Evolutionary conservation across 2,113 vertebrate species (phyloP).

Genomic region (Platycercus adscitus): DNA sequence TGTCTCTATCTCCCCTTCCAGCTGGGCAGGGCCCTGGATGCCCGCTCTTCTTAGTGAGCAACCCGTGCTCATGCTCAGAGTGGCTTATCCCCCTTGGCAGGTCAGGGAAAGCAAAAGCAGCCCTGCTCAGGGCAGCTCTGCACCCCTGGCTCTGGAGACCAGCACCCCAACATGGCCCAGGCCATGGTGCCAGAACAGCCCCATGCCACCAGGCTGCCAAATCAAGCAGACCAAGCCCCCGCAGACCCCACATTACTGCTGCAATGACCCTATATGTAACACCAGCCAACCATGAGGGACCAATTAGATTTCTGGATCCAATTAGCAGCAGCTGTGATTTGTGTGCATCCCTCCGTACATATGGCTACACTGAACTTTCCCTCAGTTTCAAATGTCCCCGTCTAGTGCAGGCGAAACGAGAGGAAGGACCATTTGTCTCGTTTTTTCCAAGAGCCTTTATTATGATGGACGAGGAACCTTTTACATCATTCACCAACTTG

Average conservation of each 20-base stretch:
- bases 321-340: constrained; percentile 74
- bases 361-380: constrained; percentile 59
- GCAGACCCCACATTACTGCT: accelerated
- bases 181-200: background rate
- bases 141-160: background rate
- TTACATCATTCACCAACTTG: constrained; percentile 51
- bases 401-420: background rate
- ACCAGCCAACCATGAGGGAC: constrained; percentile 23
- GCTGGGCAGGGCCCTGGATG: background rate
- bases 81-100: background rate
- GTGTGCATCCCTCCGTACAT: constrained; percentile 53
- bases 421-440: constrained; percentile 48
- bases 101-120: background rate
- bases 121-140: background rate
- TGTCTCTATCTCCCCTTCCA: background rate
- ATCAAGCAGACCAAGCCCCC: background rate
- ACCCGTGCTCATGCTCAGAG: accelerated
- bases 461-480: constrained; percentile 64
- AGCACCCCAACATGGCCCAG: accelerated
- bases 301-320: constrained; percentile 65
- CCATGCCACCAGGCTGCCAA: background rate
- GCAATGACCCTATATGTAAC: background rate
- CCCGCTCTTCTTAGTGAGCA: accelerated
- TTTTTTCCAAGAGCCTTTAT: constrained; percentile 32
- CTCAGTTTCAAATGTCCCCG: constrained; percentile 21